Evolutionary conservation across 2,888 invertebrate genomes (phyloP).

Genomic region (Hyles lineata): DNA sequence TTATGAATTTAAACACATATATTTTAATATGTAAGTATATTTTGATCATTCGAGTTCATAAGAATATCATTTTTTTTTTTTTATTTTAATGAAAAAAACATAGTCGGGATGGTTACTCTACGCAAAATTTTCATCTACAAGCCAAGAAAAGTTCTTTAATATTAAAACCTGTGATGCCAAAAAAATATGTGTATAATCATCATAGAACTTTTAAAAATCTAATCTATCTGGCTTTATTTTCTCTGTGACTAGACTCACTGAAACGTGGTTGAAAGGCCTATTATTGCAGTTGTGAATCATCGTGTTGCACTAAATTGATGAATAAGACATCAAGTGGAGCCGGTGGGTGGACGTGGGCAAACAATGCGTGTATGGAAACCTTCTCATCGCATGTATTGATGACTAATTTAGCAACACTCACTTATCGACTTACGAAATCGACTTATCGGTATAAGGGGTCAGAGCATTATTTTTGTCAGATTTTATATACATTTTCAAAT

Average conservation of each 20-base stretch:
- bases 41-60: no score
- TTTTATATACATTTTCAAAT: no score
- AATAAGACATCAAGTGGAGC: conserved; percentile 13
- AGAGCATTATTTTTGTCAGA: no score
- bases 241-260: conserved; percentile 11
- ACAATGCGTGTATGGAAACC: conserved; percentile 14
- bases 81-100: no score
- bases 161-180: no score
- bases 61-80: no score
- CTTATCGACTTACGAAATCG: not conserved
- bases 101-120: no score
- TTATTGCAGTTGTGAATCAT: conserved; percentile 19
- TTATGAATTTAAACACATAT: no score
- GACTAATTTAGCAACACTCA: conserved; percentile 24
- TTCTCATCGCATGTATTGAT: conserved; percentile 16
- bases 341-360: conserved; percentile 21
- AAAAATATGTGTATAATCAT: no score
- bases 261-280: not conserved
- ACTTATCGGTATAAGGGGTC: not conserved
- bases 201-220: not conserved
- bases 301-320: conserved; percentile 24
- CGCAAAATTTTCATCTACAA: no score
- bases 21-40: no score
- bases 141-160: no score
- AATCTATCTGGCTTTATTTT: not conserved